Evolutionary conservation across 1,140 invertebrate species (phyloP), one percentile per base, ranked within the genome.

Genomic region (Aplysia californica): DNA sequence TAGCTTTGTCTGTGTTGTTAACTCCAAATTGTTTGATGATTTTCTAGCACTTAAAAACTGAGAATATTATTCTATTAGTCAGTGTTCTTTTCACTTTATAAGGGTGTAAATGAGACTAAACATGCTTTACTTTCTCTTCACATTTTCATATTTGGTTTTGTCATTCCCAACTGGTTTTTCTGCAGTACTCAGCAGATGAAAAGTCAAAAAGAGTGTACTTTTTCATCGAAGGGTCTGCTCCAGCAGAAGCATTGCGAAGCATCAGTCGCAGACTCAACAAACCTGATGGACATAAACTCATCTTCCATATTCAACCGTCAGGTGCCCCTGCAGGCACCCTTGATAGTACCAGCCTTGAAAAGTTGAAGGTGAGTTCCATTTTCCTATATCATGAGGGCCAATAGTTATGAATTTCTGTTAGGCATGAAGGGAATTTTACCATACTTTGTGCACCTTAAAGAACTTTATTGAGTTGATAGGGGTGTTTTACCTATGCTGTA

Each of bases 221-320:
- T 55, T 75, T 5, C 35, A 21, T 75, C 10, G 44, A 75, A 33
- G 72, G 72, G n/a, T 23, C n/a, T 20, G 23, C 6, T n/a, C 35
- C 26, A 6, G 59, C 72, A 6, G 72, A 65, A 2, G 38, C 20
- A 50, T 23, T 75, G 10, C 36, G 61, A 3, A 31, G 23, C 36
- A 65, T 75, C 26, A 75, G 72, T 36, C 35, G 72, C 23, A 29
- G 72, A 18, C 44, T 75, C 21, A 66, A 58, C 15, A 75, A 55
- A 35, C 41, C 72, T 65, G 61, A 75, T 66, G 72, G 72, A 1
- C 72, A 75, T 15, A 75, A 75, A 66, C 61, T 75, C 10, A 31
- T 66, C 0, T 75, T 75, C 23, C 59, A 65, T 50, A 61, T 75
- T 10, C 21, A 36, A 21, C 36, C 36, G 31, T 41, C 72, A 26